These are phyloP conservation scores for Erebia epiphron DNA, from an alignment of 2,888 invertebrate species.

Conservation along the genomic window DNA sequence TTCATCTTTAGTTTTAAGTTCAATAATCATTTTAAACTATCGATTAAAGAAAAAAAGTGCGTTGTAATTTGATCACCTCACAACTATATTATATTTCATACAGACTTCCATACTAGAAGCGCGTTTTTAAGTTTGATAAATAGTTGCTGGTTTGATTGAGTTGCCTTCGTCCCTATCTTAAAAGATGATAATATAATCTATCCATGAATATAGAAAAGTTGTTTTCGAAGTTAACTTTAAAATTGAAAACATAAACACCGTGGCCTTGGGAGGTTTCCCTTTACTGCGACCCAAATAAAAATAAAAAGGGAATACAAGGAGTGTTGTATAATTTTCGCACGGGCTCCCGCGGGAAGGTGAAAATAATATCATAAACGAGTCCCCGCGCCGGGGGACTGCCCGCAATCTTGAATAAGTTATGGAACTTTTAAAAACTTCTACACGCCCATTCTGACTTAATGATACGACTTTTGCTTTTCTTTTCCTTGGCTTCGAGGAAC, in stretches of 20 bases:
- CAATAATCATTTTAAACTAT: no score
- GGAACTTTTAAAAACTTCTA: conserved; percentile 34
- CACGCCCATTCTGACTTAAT: conserved; percentile 28
- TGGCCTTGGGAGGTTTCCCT: not conserved
- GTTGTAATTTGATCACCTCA: no score
- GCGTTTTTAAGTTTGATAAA: no score
- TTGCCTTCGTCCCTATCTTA: no score
- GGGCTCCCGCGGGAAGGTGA: conserved; percentile 21
- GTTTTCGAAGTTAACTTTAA: not conserved
- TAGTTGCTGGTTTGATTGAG: no score
- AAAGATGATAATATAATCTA: not conserved
- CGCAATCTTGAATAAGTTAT: conserved; percentile 40
- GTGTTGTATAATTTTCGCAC: conserved; percentile 20
- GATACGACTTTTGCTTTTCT: conserved; percentile 26
- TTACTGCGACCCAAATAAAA: not conserved
- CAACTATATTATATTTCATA: no score
- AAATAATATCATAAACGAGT: conserved; percentile 36
- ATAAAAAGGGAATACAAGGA: conserved; percentile 1
- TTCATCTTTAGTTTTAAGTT: no score
- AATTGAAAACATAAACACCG: not conserved
- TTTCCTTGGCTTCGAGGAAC: not conserved
- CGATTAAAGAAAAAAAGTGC: no score
- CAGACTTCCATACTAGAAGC: no score
- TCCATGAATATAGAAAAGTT: not conserved
- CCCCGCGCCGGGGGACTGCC: conserved; percentile 28